Evolutionary conservation across 2,113 vertebrate genomes (phyloP).

Genomic region (Trichechus manatus): DNA sequence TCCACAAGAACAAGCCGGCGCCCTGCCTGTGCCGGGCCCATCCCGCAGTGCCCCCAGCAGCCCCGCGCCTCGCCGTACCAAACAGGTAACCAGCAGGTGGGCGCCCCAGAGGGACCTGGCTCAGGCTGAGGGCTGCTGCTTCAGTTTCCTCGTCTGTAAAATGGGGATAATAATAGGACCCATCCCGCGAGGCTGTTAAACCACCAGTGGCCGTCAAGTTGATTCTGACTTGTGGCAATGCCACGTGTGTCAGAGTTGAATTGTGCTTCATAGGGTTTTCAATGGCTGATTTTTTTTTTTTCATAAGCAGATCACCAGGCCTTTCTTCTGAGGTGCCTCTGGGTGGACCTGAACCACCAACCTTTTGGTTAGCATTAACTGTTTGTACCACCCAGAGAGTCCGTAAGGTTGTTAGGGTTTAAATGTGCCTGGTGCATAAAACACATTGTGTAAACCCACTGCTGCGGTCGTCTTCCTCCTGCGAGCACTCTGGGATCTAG

Average conservation of each 20-base stretch:
- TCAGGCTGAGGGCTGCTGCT: not conserved
- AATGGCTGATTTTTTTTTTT: not conserved
- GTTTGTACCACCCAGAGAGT: not conserved
- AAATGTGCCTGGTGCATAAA: no score
- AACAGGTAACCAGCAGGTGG: constrained; percentile 90
- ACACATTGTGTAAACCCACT: not conserved
- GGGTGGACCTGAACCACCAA: not conserved
- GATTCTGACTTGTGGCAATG: not conserved
- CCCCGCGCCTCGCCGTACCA: constrained; percentile 95
- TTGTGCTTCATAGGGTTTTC: not conserved
- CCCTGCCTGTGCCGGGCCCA: constrained; percentile 86
- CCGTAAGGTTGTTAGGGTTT: not conserved
- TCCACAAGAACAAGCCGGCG: constrained; percentile 91
- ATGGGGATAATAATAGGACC: not conserved
- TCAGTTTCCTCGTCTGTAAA: not conserved
- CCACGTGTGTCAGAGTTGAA: not conserved
- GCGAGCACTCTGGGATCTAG: not conserved
- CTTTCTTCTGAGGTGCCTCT: not conserved
- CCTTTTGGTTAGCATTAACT: not conserved
- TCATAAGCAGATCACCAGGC: not conserved
- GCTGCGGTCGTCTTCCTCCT: not conserved
- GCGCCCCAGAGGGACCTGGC: not conserved
- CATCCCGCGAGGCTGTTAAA: not conserved
- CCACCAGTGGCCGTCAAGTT: not conserved
- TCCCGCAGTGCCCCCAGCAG: constrained; percentile 94